Evolutionary conservation across 2,888 invertebrate species (phyloP), one percentile per base, ranked within the genome.

Genomic region (Stomorhina lunata): DNA sequence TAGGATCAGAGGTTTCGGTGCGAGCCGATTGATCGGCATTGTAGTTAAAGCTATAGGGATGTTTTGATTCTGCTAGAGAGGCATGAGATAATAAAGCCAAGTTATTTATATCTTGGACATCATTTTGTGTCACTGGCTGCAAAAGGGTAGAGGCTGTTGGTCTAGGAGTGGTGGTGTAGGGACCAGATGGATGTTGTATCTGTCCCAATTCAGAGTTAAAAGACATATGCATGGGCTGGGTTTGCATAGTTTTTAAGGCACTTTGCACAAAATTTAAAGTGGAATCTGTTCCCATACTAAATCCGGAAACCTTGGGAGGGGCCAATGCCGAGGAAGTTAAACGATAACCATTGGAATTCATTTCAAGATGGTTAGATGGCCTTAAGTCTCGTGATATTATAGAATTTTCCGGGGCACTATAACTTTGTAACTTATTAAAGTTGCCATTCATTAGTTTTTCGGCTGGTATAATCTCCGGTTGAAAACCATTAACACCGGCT

Each of bases 1-100:
- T 76, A 5, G 85, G 85, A 86, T 91, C 91, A 32, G 88, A 87
- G 43, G 86, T 86, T 85, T 90, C 90, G 15, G 87, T 86, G 25
- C 90, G 88, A 17, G 88, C 81, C 72, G 89, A 88, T 78, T 89
- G 88, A 59, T 85, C 87, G 1, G 89, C 88, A 45, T 85, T 85
- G 48, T 88, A 88, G 48, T 87, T 86, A 72, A 91, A 91, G 32
- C 87, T 87, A 55, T 87, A 88, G 9, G 79, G 76, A 15, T 79
- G 78, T 34, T 65, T 79, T 2, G 43, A 3, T 2, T 72, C 48
- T 4, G 45, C 0, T 29, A 61, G 4, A 0, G 45, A 2, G 6
- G 34, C 15, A 34, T 20, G 12, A 2, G 53, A 29, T 25, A 77
- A 1, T 15, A 45, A 7, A 9, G 57, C 63, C 29, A 83, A 73